Conservation (phyloP, 2,797 vertebrate species). For the Atherinosoma microstoma region DNA sequence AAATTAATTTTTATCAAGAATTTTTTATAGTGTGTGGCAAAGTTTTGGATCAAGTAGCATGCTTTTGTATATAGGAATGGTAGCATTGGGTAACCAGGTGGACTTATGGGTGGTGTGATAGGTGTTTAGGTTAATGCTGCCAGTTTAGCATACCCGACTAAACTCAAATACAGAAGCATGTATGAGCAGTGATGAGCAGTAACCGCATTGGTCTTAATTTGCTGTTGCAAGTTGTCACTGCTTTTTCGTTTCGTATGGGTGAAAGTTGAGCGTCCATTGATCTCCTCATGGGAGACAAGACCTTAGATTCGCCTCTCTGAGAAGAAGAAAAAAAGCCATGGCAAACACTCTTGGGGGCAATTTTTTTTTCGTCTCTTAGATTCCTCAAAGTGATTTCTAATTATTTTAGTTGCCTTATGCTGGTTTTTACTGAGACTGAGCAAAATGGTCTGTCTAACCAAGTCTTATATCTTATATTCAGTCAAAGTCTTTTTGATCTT, state of each 20-base stretch:
- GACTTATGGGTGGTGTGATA: neutral
- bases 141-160: too few relatives aligned
- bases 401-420: constrained; percentile 30
- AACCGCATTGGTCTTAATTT: constrained; percentile 7
- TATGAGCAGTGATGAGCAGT: too few relatives aligned
- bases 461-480: too few relatives aligned
- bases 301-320: constrained; percentile 38
- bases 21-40: constrained; percentile 26
- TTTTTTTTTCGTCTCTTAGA: constrained; percentile 16
- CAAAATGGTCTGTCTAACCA: too few relatives aligned
- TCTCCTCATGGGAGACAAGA: too few relatives aligned
- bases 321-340: constrained; percentile 61
- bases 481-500: constrained; percentile 1
- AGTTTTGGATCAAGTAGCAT: neutral
- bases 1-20: constrained; percentile 28
- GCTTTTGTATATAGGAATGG: constrained; percentile 3
- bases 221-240: neutral
- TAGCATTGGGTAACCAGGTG: constrained; percentile 15
- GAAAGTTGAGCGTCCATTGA: too few relatives aligned
- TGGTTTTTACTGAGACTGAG: constrained; percentile 61
- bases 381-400: constrained; percentile 42
- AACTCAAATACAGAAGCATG: too few relatives aligned
- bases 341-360: constrained; percentile 21
- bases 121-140: constrained; percentile 18
- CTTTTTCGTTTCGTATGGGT: neutral